These are phyloP conservation scores for Cirrhinus molitorella DNA, from an alignment of 2,797 vertebrate species.

Conservation along the genomic window DNA sequence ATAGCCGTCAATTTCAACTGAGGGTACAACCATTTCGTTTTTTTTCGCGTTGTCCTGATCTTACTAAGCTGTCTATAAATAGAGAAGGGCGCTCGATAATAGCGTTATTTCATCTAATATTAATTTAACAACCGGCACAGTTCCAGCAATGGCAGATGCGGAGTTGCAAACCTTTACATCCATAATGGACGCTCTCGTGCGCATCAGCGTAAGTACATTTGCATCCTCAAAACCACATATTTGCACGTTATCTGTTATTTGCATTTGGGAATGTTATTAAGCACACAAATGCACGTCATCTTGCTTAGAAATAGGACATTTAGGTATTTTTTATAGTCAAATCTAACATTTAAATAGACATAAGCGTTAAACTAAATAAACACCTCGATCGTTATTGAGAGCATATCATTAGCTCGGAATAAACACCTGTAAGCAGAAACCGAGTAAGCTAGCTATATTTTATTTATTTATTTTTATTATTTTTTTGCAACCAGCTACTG, in stretches of 20 bases:
- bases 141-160: constrained; percentile 86
- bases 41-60: not conserved
- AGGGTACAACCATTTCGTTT: not conserved
- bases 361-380: not conserved
- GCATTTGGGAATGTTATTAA: not conserved
- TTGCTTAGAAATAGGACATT: not conserved
- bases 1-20: not conserved
- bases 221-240: not conserved
- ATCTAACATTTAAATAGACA: not conserved
- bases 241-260: not conserved
- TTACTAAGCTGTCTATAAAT: not conserved
- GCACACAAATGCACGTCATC: not conserved
- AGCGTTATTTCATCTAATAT: not conserved
- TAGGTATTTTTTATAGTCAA: not conserved
- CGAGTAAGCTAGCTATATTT: not conserved
- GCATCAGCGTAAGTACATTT: constrained; percentile 89
- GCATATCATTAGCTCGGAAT: not conserved
- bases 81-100: not conserved
- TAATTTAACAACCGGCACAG: not conserved
- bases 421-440: constrained; percentile 23
- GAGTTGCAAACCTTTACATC: constrained; percentile 92
- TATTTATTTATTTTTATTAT: not conserved
- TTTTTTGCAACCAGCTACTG: not conserved
- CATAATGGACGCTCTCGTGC: constrained; percentile 94
- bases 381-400: not conserved